These are phyloP conservation scores for Danaus melanippus DNA, from an alignment of 1,140 invertebrate species.

Conservation along the genomic window DNA sequence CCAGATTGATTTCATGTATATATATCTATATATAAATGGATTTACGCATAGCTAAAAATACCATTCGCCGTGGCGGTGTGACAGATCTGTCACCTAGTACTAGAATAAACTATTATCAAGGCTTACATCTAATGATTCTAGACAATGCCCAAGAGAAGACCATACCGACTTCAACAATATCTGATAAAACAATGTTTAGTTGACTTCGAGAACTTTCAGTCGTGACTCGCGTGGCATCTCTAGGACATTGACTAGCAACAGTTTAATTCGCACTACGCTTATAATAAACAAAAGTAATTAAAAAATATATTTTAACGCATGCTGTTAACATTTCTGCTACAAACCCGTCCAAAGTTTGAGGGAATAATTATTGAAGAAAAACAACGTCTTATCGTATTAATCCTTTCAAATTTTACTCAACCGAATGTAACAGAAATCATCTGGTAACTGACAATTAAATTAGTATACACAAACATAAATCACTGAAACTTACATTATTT, in stretches of 20 bases:
- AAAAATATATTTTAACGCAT: conserved; percentile 35
- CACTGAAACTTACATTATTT: conserved; percentile 51
- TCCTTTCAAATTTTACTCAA: conserved; percentile 61
- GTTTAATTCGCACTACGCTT: conserved; percentile 58
- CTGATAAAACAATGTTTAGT: neutral
- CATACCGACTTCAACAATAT: too few species aligned
- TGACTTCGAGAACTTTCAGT: conserved; percentile 2
- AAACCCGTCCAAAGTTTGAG: conserved; percentile 28
- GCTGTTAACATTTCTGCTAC: conserved; percentile 17
- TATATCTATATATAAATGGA: too few species aligned
- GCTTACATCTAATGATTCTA: conserved; percentile 45
- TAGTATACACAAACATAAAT: conserved; percentile 57
- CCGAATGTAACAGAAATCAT: conserved; percentile 57
- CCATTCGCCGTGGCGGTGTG: conserved; percentile 46
- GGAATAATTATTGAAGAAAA: conserved; percentile 54
- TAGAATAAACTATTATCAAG: conserved; percentile 53
- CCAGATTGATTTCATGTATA: too few species aligned
- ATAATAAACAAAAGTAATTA: conserved; percentile 44
- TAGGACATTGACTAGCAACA: conserved; percentile 31
- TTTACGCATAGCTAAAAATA: conserved; percentile 39
- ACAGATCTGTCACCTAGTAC: conserved; percentile 62
- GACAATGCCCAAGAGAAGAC: conserved; percentile 20
- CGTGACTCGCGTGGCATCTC: conserved; percentile 14
- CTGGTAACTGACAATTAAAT: conserved; percentile 64
- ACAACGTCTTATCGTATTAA: conserved; percentile 59